These are phyloP conservation scores for Actenoides lindsayi DNA, from an alignment of 2,113 vertebrate genomes.

Conservation along the genomic window DNA sequence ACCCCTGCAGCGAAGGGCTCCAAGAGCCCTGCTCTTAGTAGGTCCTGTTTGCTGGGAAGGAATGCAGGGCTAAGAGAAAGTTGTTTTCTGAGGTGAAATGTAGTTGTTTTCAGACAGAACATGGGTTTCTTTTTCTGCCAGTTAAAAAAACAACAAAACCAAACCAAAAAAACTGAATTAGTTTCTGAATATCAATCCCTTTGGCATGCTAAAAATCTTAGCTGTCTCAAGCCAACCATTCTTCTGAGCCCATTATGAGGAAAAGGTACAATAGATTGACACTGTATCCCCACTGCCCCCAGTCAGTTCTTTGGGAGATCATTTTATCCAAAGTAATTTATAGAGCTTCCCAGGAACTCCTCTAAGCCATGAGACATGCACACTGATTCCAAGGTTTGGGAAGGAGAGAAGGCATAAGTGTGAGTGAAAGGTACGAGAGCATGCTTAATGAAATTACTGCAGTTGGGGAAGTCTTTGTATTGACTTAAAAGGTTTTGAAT, in stretches of 20 bases:
- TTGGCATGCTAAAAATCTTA: conserved; percentile 1
- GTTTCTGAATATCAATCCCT: conserved; percentile 44
- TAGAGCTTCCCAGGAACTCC: not conserved
- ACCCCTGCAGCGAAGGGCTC: not conserved
- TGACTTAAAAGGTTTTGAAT: conserved; percentile 56
- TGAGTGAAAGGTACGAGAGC: not conserved
- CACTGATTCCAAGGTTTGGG: not conserved
- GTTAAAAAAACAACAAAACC: conserved; percentile 24
- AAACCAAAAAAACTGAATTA: conserved; percentile 2
- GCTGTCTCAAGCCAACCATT: conserved; percentile 48
- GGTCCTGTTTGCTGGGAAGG: conserved; percentile 3
- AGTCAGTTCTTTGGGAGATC: conserved; percentile 29
- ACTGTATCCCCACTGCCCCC: not conserved
- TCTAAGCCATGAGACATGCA: not conserved
- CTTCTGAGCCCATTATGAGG: conserved; percentile 24
- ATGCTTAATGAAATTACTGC: not conserved
- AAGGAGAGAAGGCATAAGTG: not conserved
- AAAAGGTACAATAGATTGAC: conserved; percentile 40
- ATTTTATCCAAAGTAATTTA: conserved; percentile 25
- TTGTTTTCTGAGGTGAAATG: conserved; percentile 28
- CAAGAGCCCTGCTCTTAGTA: not conserved
- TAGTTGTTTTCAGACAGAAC: conserved; percentile 26
- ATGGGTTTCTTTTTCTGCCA: conserved; percentile 31
- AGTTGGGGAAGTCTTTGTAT: conserved; percentile 22
- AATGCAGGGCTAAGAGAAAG: conserved; percentile 20